Base-by-base conservation (phyloP, 2,888 invertebrate species). In the Epistrophe grossulariae region DNA sequence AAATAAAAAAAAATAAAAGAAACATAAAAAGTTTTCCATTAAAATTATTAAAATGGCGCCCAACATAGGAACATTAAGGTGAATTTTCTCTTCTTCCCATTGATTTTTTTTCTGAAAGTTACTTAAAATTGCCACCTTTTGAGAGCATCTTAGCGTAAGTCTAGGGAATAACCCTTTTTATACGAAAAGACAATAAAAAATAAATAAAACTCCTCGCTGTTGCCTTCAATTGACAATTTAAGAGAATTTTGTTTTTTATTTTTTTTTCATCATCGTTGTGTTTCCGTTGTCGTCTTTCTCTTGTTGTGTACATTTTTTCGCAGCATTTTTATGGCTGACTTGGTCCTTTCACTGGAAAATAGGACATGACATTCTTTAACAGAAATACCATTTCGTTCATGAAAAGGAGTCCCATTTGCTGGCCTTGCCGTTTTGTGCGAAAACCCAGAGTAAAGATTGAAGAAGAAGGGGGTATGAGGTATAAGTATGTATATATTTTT, bases 261-360 rank as follows among this genome's bases (percentile, higher is more conserved):
- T 68, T 71, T 79, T 70, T 50, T 50, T 50, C n/a, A 59, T 40
- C 19, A 43, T 17, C 1, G 13, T 59, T 57, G 17, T 64, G 40
- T 28, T 40, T 17, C 62, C 48, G 45, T 62, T 2, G 19, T 77
- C 28, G 17, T 55, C n/a, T 10, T 52, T 38, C 11, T 31, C 19
- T 35, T 62, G 35, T 62, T 73, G 59, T 62, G 57, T 60, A 83
- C 48, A 79, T 79, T 83, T 70, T 52, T 76, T 71, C 45, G 73
- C 73, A 78, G 85, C 24, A 81, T 83, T 83, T 87, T 74, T 76
- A 83, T 83, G 79, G 83, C 68, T 83, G 79, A 79, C 76, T 79
- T 76, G 76, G 83, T 83, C 76, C 79, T 83, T 87, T 87, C 79
- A 87, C 66, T 85, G 76, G 55, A 83, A 72, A 83, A 87, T 87